Evolutionary conservation across 53 echinoderm and acorn worm species (phyloP), one percentile per base, ranked within the genome.

Genomic region (Henricia sp.): DNA sequence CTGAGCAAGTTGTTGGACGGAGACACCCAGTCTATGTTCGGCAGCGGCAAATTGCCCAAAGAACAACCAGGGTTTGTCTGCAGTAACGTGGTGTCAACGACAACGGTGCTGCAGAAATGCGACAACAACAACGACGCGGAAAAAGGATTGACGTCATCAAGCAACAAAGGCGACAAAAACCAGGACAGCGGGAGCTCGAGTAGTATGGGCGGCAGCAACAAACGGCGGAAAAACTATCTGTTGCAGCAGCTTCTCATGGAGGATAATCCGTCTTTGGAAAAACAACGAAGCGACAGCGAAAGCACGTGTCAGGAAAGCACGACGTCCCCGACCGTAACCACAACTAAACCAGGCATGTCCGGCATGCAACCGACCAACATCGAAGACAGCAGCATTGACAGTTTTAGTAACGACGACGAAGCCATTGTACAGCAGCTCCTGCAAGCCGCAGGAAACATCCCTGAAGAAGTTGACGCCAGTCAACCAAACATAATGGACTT

Each of bases 1-100:
- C 51, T 86, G 43, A 74, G 82, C 46, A 90, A 92, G 55, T 50
- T 94, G 11, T 83, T 96, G 25, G 96, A 94, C 65, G 96, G 96
- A 3, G 91, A 96, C 68, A 54, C 87, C n/a, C 34, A 85, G 11
- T 82, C 80, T 0, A 92, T 87, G 84, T 96, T 96, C 62, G 96
- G 96, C 25, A 91, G 91, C n/a, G 92, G 94, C 32, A 88, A 89
- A 67, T 75, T 93, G 3, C 96, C 96, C 38, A 82, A 87, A 50
- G 94, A 96, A 35, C 96, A 96, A 88, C 92, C 89, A 0, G 93
- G 92, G 25, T 95, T 95, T 82, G 93, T 95, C 37, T 91, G 93
- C 70, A 93, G 93, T 48, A 93, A 91, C 21, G 88, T 95, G 37
- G 95, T 95, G n/a, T 95, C 95, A 4, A 95, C 95, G 1, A 91